Percentiles rank a stretch among this genome's conserved stretches.
phyloP scores from a whole-genome alignment of 2,113 vertebrate species.

The Tylochromis polylepis region DNA sequence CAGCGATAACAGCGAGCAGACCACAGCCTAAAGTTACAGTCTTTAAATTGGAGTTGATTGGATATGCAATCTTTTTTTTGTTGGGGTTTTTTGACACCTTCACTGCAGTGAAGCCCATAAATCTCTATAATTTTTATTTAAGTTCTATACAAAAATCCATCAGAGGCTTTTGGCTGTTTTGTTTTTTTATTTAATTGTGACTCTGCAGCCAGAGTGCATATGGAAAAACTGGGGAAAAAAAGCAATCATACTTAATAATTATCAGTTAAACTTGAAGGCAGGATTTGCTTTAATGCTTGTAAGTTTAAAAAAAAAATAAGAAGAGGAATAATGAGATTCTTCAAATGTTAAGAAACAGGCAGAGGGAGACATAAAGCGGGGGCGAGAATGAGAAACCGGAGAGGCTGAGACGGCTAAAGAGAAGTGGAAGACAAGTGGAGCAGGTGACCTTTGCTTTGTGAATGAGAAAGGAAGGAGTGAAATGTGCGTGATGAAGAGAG shows the following conservation, averaged over 20 bases:
- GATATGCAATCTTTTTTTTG: neutral
- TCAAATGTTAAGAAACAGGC: neutral
- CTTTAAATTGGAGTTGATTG: neutral
- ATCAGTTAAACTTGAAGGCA: neutral
- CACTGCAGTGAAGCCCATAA: neutral
- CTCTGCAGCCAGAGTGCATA: neutral
- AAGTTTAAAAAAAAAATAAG: neutral
- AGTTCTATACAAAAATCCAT: neutral
- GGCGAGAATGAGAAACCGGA: neutral
- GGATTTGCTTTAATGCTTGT: neutral
- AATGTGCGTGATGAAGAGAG: neutral
- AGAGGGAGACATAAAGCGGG: neutral
- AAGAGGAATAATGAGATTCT: neutral
- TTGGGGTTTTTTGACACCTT: neutral
- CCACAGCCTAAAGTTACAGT: neutral
- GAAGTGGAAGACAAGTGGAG: neutral
- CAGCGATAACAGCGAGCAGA: neutral
- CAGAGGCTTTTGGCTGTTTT: neutral
- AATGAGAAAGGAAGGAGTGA: constrained; percentile 15
- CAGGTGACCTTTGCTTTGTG: constrained; percentile 37
- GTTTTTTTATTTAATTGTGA: neutral
- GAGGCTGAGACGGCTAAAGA: neutral
- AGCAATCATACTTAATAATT: neutral
- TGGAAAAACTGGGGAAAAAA: rapidly evolving
- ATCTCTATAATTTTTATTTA: neutral